Evolutionary conservation across 2,797 vertebrate species (phyloP), one percentile per base, ranked within the genome.

Genomic region (Crocidura indochinensis): DNA sequence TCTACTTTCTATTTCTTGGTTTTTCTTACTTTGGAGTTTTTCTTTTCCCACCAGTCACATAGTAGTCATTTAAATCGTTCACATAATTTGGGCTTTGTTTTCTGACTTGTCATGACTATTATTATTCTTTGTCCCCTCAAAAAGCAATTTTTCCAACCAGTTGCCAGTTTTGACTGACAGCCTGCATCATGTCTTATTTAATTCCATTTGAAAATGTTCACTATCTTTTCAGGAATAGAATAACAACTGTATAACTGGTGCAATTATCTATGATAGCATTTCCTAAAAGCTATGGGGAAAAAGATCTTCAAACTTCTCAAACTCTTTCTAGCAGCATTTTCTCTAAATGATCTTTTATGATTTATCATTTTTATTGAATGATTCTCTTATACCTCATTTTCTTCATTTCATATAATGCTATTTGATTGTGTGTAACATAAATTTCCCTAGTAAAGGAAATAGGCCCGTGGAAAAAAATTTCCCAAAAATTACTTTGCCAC

Each of bases 341-440:
- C 81, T 83, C 84, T 94, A 94, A 95, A 89, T 89, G 79, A 94
- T 95, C 92, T 93, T 94, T 86, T 80, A 90, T 88, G 91, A 94
- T 95, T 95, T 93, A 92, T 94, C 88, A 80, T 94, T 95, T 96
- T 95, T 93, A 96, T 95, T 95, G 93, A 91, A 93, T 94, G 95
- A 96, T 95, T 89, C 69, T 65, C 86, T 94, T 84, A 91, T 31
- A 93, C 86, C 84, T 96, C 94, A 96, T 95, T 94, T 95, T 78
- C 92, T 91, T 95, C 94, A 74, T 60, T 94, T 56, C 51, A 82
- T 71, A 69, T 68, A 95, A 84, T 81, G 85, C 12, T 84, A 56
- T 97, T 90, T 95, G 75, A 90, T 90, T 47, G 75, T 51, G 20
- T 77, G 81, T 78, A 96, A 91, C 69, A 31, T 68, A 27, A 29